Percentiles rank a stretch among this genome's conserved stretches.
Evolutionary conservation across 2,113 vertebrate genomes (phyloP).

Genomic region (Eublepharis macularius): DNA sequence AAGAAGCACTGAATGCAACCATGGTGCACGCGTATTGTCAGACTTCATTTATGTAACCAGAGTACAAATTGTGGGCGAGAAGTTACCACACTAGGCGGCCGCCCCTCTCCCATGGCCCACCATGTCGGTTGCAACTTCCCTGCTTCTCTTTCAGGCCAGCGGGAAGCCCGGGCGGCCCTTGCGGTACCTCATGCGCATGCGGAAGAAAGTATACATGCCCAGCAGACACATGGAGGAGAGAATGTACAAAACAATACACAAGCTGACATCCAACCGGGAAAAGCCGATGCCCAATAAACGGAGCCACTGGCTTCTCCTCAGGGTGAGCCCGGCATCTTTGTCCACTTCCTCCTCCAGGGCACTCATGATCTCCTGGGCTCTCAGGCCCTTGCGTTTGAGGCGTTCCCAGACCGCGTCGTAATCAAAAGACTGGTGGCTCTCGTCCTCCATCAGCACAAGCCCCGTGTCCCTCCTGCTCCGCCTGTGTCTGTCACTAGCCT

Average conservation of each 20-base stretch:
- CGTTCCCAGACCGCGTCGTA: slow-evolving; percentile 36
- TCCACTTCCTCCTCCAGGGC: slow-evolving; percentile 13
- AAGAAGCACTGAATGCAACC: neutral
- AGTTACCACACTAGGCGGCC: neutral
- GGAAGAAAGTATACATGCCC: slow-evolving; percentile 87
- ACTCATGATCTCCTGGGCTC: slow-evolving; percentile 47
- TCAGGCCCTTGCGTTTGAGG: slow-evolving; percentile 63
- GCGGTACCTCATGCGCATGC: slow-evolving; percentile 71
- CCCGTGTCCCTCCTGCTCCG: slow-evolving; percentile 65
- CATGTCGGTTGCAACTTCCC: accelerated
- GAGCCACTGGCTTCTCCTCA: slow-evolving; percentile 75
- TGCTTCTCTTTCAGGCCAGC: slow-evolving; percentile 24
- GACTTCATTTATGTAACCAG: neutral
- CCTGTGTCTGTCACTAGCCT: neutral
- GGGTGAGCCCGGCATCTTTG: neutral
- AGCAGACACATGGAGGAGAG: slow-evolving; percentile 87
- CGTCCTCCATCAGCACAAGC: neutral
- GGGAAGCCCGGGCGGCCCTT: slow-evolving; percentile 67
- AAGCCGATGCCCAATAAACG: slow-evolving; percentile 83
- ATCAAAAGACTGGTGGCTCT: slow-evolving; percentile 50
- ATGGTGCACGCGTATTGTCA: too few species aligned
- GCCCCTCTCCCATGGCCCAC: neutral
- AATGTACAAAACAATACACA: slow-evolving; percentile 87
- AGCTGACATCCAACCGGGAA: slow-evolving; percentile 87
- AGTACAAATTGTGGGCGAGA: neutral